Conservation (phyloP, 2,113 vertebrate genomes). For the Albula goreensis region DNA sequence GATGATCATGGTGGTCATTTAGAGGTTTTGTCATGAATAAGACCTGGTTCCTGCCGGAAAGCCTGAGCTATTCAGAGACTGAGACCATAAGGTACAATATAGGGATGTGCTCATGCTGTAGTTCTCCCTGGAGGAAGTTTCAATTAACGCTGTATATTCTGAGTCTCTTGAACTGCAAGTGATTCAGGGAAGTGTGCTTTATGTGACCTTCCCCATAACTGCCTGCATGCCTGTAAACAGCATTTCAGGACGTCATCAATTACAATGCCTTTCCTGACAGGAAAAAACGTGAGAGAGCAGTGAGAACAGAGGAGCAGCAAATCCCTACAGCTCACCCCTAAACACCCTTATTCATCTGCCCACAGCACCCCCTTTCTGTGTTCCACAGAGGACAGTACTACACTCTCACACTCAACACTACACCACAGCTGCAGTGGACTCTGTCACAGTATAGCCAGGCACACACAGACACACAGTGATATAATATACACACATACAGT, state of each 20-base stretch:
- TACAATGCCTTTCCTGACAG: slow-evolving; percentile 4
- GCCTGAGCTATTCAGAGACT: background rate
- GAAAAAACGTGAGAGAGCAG: background rate
- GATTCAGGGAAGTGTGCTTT: slow-evolving; percentile 2
- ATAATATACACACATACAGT: no score
- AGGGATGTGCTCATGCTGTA: background rate
- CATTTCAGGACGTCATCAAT: background rate
- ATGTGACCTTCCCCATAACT: background rate
- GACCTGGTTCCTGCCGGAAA: background rate
- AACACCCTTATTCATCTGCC: background rate
- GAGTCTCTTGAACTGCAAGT: background rate
- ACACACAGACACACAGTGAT: no score
- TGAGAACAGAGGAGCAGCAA: background rate
- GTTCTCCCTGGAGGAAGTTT: background rate
- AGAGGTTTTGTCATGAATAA: background rate
- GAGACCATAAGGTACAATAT: background rate
- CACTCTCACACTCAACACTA: background rate
- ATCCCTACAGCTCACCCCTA: background rate
- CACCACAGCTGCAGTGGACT: no score
- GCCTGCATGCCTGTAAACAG: background rate
- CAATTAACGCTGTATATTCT: background rate
- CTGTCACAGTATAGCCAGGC: no score
- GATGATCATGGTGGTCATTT: background rate
- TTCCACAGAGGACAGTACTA: background rate
- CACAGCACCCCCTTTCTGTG: background rate